Base-by-base conservation (phyloP, 2,113 vertebrate species). In the Alaudala cheleensis region DNA sequence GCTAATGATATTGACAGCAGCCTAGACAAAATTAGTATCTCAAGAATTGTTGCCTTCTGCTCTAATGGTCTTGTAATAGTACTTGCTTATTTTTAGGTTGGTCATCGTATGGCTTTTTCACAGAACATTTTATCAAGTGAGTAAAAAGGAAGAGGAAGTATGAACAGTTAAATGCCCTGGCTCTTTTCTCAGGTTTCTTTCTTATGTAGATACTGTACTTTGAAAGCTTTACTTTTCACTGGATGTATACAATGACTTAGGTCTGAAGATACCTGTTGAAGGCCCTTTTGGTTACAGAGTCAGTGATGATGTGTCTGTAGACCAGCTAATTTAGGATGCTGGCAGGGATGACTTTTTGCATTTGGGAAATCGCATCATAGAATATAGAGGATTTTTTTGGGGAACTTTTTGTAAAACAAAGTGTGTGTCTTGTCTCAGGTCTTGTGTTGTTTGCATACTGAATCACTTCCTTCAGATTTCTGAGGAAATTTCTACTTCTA, bases 41-140 rank as follows among this genome's bases (percentile, higher is more conserved):
- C 58, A 86, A 86, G 74, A 92, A 73, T 54, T 83, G 18, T 50
- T 86, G 33, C 34, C 39, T 90, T 90, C 61, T 85, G n/a, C 58
- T 93, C 53, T 33, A 76, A 49, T 62, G 51, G 50, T 56, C 34
- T 26, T 89, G 25, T 78, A 76, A 71, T 20, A 76, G 22, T 51
- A 76, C 17, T 47, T 33, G 4, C 22, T 58, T 58, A n/a, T 72
- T 82, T 93, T 88, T 45, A 71, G 28, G 37, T 53, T n/a, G 11
- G 40, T 64, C 26, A 14, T 84, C 10, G 8, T 44, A 61, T 4
- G 0, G 10, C 13, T 57, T 84, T 81, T 78, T 85, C 47, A 56
- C 19, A 39, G 13, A 81, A n/a, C 2, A 17, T 49, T 67, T 72
- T 76, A 45, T 76, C 9, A 54, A 67, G 19, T 1, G 3, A 53